Base-by-base conservation (phyloP, 2,888 invertebrate genomes). In the Leucozona laternaria region DNA sequence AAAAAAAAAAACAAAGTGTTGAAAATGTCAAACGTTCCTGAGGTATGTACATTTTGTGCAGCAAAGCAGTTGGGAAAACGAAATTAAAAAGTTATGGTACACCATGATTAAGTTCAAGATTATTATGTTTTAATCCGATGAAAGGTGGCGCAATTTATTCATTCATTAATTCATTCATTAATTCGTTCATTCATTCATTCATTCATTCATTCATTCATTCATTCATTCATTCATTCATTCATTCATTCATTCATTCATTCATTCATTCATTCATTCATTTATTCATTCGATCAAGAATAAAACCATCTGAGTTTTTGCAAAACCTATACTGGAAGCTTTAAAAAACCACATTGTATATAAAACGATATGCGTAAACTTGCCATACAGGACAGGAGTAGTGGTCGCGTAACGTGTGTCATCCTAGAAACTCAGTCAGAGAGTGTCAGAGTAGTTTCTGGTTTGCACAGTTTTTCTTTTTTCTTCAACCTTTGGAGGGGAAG, bases 391-490 rank as follows among this genome's bases (percentile, higher is more conserved):
- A n/a, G n/a, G n/a, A 4, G 2, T 15, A 0, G 37, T 53, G 20
- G 11, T 11, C 53, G 13, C n/a, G 22, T 28, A 7, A 53, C 50
- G 53, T 53, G 37, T 37, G 68, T 68, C 68, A 53, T 68, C 68
- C 15, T 17, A 15, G n/a, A 53, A 37, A 22, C 6, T 68, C 53
- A 37, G 37, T 22, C 0, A 37, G 64, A 48, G 48, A 66, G 20
- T 64, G 3, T 22, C 22, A 20, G 15, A 53, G 50, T 50, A 68
- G 66, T 50, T 68, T 68, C n/a, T 68, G 25, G 37, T 25, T 25
- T 68, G n/a, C 25, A 37, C 15, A 17, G 1, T 20, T 31, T 34
- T 58, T 50, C 4, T 50, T 50, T 20, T 4, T 50, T 53, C 2
- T 0, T 37, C 37, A 68, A 34, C 22, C 48, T 66, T 48, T 66